Evolutionary conservation across 2,888 invertebrate genomes (phyloP), one percentile per base, ranked within the genome.

Genomic region (Exephanes ischioxanthus): DNA sequence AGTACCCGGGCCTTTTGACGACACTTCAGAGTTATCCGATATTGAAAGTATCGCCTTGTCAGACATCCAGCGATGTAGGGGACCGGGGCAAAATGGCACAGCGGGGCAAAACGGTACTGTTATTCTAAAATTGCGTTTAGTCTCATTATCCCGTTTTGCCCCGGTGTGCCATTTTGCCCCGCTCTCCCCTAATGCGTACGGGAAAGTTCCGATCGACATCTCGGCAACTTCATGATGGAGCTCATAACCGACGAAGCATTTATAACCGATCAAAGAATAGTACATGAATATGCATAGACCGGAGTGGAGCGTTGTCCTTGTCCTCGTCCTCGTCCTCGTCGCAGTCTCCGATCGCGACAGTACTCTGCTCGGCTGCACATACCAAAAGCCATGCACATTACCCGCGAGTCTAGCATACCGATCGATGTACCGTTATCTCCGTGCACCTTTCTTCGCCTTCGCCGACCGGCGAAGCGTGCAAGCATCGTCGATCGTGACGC

Each of bases 351-450:
- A 77, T 55, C 33, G 66, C 67, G 55, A 66, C 48, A 68, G 41
- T 45, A 70, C 61, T 84, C 72, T 66, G 58, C 70, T 82, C 19
- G 68, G 53, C 68, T 83, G 81, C 76, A 77, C 85, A 73, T 81
- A 72, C 72, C 66, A 80, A 63, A 33, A 75, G 76, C 68, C 72
- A 26, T 55, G 71, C 66, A 51, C 73, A 19, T 71, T 63, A 48
- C 26, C 71, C 26, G 51, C 80, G 51, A 77, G 80, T 72, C 73
- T 79, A 70, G 87, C 83, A 87, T 85, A 85, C 85, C 83, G 83
- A 87, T 85, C 67, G 63, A 53, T 41, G 71, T 71, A 84, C 76
- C 84, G 84, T 86, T 85, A 85, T 80, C 41, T 71, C 79, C 22
- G 41, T 58, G 58, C 63, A 33, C 73, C 58, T 73, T 82, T 41